Conservation (phyloP, 1,140 invertebrate species). For the Lasioglossum baleicum region DNA sequence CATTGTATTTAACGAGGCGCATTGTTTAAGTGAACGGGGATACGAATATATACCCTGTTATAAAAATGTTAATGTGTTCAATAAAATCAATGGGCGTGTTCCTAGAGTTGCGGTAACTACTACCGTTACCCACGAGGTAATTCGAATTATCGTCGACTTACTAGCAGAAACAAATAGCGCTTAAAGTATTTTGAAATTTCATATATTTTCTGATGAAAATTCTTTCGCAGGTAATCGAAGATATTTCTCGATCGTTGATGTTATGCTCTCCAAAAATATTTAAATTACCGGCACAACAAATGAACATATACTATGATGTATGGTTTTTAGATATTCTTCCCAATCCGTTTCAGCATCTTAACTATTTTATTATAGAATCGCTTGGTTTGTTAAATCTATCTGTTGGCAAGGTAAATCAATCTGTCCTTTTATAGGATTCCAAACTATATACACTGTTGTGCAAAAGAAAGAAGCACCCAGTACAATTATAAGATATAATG, state of each 20-base stretch:
- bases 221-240: conserved; percentile 1
- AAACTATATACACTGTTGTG: background rate
- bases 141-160: background rate
- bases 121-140: conserved; percentile 23
- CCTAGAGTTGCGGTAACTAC: conserved; percentile 15
- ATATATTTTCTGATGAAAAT: background rate
- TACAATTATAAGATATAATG: no score
- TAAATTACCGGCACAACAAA: background rate
- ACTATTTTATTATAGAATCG: background rate
- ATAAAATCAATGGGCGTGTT: background rate
- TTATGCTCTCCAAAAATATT: background rate
- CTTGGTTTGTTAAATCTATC: background rate
- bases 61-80: background rate
- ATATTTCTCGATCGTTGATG: background rate
- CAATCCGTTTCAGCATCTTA: conserved; percentile 18
- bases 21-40: conserved; percentile 21
- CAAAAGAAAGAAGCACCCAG: no score
- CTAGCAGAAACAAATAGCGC: background rate
- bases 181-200: background rate
- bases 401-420: conserved; percentile 2
- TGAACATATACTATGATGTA: conserved; percentile 14
- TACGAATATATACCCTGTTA: conserved; percentile 13
- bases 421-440: background rate
- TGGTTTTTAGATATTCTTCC: conserved; percentile 29
- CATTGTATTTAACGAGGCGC: conserved; percentile 24